Conservation (phyloP, 2,113 vertebrate genomes). For the pig (Sus scrofa) region T2T-Sscrofa CM000820.6:37523501-37524000, state of each 20-base stretch:
- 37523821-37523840: neutral
- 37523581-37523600: slow-evolving; percentile 82
- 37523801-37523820: neutral
- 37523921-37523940: slow-evolving; percentile 34
- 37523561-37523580: slow-evolving; percentile 86
- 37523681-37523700: neutral
- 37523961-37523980: slow-evolving; percentile 51
- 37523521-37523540: slow-evolving; percentile 83
- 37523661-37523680: slow-evolving; percentile 81
- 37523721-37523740: neutral
- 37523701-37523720: slow-evolving; percentile 64
- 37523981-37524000: neutral
- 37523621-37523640: slow-evolving; percentile 94
- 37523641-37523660: slow-evolving; percentile 90
- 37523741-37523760: slow-evolving; percentile 37
- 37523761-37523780: slow-evolving; percentile 31
- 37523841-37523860: neutral
- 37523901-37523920: neutral
- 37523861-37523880: neutral
- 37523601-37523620: slow-evolving; percentile 94
- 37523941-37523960: neutral
- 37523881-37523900: neutral
- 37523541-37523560: slow-evolving; percentile 58
- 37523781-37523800: neutral
- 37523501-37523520: slow-evolving; percentile 83